Percentiles rank a stretch among this genome's conserved stretches.
Evolutionary conservation across 2,888 invertebrate genomes (phyloP).

Genomic region (Lasioglossum morio): DNA sequence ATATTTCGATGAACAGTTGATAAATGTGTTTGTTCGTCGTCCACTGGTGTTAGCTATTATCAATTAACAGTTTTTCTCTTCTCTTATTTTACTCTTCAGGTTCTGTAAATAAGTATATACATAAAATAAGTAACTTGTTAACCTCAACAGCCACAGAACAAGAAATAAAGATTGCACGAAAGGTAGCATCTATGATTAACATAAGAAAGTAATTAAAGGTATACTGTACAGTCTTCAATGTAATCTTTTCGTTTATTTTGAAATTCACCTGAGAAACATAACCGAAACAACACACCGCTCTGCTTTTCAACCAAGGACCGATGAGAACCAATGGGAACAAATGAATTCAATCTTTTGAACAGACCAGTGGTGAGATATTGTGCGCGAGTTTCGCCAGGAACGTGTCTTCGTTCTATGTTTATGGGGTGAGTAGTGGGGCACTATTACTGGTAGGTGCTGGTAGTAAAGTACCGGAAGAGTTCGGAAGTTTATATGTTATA

Average conservation of each 20-base stretch:
- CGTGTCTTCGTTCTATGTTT: no score
- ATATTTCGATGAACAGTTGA: not conserved
- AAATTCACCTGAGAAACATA: not conserved
- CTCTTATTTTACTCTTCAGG: not conserved
- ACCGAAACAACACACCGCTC: not conserved
- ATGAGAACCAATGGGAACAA: not conserved
- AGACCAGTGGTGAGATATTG: no score
- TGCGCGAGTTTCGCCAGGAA: no score
- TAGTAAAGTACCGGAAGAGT: no score
- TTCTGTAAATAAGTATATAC: conserved; percentile 7
- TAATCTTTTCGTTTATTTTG: conserved; percentile 9
- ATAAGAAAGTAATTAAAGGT: not conserved
- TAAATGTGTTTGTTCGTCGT: not conserved
- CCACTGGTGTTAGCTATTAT: not conserved
- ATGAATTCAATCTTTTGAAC: not conserved
- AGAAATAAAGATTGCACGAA: not conserved
- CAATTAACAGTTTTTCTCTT: not conserved
- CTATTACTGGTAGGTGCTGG: no score
- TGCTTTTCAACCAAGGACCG: conserved; percentile 17
- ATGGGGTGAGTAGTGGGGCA: no score
- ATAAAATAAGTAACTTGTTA: conserved; percentile 16
- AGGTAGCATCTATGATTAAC: not conserved
- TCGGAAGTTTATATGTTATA: no score
- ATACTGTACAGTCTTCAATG: not conserved
- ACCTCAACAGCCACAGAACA: not conserved